phyloP scores from a whole-genome alignment of 2,113 vertebrate species.

The Phaethornis superciliosus region DNA sequence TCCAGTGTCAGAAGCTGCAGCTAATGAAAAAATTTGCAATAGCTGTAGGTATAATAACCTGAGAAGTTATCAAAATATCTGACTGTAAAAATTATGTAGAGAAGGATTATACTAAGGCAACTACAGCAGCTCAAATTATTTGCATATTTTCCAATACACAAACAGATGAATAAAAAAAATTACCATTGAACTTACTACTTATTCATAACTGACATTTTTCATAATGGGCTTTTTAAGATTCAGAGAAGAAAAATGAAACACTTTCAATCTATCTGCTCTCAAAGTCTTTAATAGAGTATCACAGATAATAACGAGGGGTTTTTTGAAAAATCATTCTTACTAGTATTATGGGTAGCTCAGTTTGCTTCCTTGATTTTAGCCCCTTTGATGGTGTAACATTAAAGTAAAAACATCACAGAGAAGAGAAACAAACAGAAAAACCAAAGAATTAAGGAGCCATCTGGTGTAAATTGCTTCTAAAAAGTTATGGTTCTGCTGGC shows the following conservation, averaged over 20 bases:
- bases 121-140: not conserved
- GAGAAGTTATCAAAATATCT: not conserved
- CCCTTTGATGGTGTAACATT: not conserved
- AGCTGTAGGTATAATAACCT: not conserved
- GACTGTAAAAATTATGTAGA: not conserved
- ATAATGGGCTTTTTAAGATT: not conserved
- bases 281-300: not conserved
- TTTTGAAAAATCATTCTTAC: not conserved
- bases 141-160: not conserved
- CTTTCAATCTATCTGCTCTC: not conserved
- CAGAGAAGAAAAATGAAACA: not conserved
- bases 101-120: not conserved
- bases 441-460: not conserved
- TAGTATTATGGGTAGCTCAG: accelerated
- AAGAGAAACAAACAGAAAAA: not conserved
- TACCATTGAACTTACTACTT: not conserved
- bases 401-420: not conserved
- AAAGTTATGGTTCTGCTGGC: not conserved
- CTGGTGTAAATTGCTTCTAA: not conserved
- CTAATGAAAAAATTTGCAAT: not conserved
- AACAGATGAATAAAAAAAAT: not conserved
- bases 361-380: not conserved
- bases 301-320: not conserved
- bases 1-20: not conserved
- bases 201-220: not conserved